These are phyloP conservation scores for Alectoris magna DNA, from an alignment of 2,797 vertebrate species.

Conservation along the genomic window DNA sequence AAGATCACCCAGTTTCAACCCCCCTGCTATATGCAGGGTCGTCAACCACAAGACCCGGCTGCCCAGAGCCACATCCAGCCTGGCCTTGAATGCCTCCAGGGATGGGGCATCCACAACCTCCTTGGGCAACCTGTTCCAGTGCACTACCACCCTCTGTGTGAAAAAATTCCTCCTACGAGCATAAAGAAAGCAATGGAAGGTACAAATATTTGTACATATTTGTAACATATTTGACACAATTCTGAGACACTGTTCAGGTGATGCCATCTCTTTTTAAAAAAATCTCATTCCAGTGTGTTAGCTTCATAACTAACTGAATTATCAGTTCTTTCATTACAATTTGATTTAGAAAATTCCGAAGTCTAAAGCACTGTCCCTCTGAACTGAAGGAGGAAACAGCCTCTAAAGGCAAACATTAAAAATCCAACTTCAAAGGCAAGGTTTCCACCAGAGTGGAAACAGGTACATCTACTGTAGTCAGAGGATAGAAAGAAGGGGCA, in stretches of 20 bases:
- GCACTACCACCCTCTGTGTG: too few relatives aligned
- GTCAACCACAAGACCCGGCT: too few relatives aligned
- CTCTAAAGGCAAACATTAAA: background rate
- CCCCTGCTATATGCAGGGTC: too few relatives aligned
- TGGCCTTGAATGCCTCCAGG: too few relatives aligned
- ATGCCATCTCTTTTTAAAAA: background rate
- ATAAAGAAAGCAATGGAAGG: background rate
- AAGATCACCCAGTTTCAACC: too few relatives aligned
- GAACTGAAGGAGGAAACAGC: background rate
- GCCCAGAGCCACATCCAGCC: too few relatives aligned
- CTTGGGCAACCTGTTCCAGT: too few relatives aligned
- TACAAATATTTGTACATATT: background rate
- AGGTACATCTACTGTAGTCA: background rate
- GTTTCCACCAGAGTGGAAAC: background rate
- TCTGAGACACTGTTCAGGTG: fast-evolving
- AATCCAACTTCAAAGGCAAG: background rate
- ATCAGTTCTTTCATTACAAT: background rate
- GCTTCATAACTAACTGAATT: background rate
- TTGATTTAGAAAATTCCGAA: background rate
- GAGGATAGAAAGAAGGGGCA: too few relatives aligned
- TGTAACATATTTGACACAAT: background rate
- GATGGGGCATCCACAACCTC: too few relatives aligned
- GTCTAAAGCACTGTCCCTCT: background rate
- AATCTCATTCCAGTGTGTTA: background rate
- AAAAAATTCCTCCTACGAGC: too few relatives aligned